Conservation (phyloP, 2,113 vertebrate genomes). For the Cyrtonyx montezumae region DNA sequence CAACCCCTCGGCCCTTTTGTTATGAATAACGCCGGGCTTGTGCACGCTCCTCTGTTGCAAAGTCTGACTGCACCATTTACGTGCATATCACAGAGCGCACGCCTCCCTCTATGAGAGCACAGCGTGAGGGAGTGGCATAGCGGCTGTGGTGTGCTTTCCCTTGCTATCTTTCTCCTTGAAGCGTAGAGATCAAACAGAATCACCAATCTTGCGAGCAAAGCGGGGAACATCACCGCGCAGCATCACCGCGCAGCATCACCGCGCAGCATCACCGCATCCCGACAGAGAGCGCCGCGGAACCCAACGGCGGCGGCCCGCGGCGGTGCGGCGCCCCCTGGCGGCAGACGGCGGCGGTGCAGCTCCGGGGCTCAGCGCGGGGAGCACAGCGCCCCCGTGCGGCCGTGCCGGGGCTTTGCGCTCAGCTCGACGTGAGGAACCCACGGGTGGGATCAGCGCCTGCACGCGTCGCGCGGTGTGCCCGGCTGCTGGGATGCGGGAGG, state of each 20-base stretch:
- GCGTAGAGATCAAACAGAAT: background rate
- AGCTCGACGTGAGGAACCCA: background rate
- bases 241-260: rapidly evolving
- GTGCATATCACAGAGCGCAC: no score
- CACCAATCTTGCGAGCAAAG: background rate
- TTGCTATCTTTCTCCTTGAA: background rate
- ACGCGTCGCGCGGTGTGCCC: background rate
- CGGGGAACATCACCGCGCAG: rapidly evolving
- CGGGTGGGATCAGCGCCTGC: background rate
- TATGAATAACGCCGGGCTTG: no score
- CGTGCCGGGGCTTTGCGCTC: background rate
- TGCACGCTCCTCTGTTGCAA: no score
- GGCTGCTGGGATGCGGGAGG: background rate
- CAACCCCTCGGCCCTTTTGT: no score
- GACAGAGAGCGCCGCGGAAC: background rate
- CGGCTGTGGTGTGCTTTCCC: background rate
- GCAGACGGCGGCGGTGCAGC: no score
- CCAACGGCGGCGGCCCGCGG: background rate
- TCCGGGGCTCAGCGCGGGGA: background rate
- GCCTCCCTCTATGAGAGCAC: no score
- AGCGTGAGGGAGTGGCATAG: background rate
- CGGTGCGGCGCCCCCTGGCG: no score
- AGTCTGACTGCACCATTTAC: no score
- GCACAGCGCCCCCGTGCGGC: background rate
- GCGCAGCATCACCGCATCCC: background rate